Evolutionary conservation across 2,888 invertebrate genomes (phyloP).

Genomic region (Megalurothrips usitatus): DNA sequence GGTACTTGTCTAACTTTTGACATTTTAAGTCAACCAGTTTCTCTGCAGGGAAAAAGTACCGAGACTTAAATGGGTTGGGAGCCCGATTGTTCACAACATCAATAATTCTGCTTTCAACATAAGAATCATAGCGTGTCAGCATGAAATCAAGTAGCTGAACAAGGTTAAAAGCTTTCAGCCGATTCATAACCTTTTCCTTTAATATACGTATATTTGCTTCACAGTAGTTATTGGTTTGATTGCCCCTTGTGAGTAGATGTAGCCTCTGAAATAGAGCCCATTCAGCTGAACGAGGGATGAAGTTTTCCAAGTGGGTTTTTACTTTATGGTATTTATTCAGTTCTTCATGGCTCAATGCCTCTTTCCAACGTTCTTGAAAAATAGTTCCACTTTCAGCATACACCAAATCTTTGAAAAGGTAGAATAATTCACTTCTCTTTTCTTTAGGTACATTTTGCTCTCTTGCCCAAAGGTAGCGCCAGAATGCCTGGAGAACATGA

Average conservation of each 20-base stretch:
- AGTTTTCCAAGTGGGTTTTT: background rate
- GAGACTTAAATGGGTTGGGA: background rate
- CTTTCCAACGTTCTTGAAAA: background rate
- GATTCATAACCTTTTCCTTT: slow-evolving; percentile 37
- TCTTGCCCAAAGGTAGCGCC: background rate
- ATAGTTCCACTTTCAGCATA: background rate
- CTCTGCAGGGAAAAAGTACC: background rate
- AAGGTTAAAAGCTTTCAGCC: slow-evolving; percentile 38
- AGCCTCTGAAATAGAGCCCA: slow-evolving; percentile 36
- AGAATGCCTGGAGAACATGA: background rate
- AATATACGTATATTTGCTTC: slow-evolving; percentile 38
- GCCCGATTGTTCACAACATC: background rate
- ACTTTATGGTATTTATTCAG: background rate
- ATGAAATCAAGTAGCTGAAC: background rate
- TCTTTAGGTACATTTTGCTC: background rate
- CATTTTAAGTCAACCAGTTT: background rate
- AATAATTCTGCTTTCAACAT: background rate
- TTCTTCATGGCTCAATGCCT: background rate
- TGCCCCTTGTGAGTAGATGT: slow-evolving; percentile 36
- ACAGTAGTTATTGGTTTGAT: slow-evolving; percentile 38
- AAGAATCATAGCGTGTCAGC: background rate
- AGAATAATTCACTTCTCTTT: too few relatives aligned
- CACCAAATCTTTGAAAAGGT: too few relatives aligned
- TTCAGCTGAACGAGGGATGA: slow-evolving; percentile 28
- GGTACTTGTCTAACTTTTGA: background rate